Conservation (phyloP, 2,797 vertebrate genomes). For the Pantherophis vulpinus region DNA sequence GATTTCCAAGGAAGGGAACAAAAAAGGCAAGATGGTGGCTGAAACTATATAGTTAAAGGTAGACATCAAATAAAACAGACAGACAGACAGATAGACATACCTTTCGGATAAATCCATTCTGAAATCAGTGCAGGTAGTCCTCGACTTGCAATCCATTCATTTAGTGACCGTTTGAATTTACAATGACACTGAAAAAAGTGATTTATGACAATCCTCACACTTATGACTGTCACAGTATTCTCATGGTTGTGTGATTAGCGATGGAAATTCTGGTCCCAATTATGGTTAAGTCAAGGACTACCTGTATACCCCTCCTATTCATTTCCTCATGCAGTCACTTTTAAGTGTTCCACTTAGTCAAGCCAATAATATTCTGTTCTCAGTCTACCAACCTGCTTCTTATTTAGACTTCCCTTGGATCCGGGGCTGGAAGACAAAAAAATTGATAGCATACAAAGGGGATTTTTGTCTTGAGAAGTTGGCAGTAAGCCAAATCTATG, state of each 20-base stretch:
- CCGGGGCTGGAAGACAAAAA: conserved; percentile 46
- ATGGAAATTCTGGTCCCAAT: neutral
- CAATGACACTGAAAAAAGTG: neutral
- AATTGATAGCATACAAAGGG: conserved; percentile 22
- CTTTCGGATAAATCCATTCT: neutral
- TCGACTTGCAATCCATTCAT: neutral
- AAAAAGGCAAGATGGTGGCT: neutral
- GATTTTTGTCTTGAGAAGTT: conserved; percentile 40
- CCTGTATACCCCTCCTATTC: neutral
- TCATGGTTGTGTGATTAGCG: neutral
- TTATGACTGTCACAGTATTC: neutral
- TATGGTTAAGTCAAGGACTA: neutral
- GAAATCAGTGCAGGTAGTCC: neutral
- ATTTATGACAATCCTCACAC: neutral
- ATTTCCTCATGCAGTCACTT: neutral
- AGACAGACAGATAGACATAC: neutral
- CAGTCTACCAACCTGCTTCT: conserved; percentile 32
- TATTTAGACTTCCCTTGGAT: conserved; percentile 33
- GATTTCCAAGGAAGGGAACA: neutral
- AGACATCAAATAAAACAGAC: neutral
- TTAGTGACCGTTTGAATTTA: neutral
- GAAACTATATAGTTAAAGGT: neutral
- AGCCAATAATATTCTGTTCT: conserved; percentile 5
- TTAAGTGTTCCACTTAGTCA: conserved; percentile 9
- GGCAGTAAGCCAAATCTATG: conserved; percentile 33